phyloP scores from a whole-genome alignment of 2,113 vertebrate species.

The Chaetura pelagica region DNA sequence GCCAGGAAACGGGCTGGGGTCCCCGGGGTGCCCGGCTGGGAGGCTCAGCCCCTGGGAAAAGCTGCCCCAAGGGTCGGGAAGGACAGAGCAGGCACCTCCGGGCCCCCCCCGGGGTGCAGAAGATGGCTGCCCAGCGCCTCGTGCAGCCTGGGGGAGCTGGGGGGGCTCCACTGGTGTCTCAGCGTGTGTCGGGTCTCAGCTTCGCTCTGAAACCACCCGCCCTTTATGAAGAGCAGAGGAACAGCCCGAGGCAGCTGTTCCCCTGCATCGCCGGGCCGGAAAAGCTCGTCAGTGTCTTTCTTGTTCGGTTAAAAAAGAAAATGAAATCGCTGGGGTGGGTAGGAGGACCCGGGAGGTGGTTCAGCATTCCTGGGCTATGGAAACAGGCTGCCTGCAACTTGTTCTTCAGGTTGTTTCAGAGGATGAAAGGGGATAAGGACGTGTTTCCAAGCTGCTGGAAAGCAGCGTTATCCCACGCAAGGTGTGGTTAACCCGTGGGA shows the following conservation, averaged over 20 bases:
- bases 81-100: neutral
- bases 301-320: neutral
- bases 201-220: accelerated
- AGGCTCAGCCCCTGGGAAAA: neutral
- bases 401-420: neutral
- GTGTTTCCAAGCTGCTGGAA: accelerated
- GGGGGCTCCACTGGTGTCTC: neutral
- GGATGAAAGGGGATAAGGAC: neutral
- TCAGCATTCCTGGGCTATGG: accelerated
- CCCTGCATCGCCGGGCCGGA: neutral
- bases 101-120: neutral
- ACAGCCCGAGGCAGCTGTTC: neutral
- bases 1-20: accelerated
- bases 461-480: accelerated
- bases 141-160: accelerated
- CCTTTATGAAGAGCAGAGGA: neutral
- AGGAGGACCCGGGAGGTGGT: neutral
- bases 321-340: neutral
- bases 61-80: neutral
- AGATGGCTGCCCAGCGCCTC: neutral
- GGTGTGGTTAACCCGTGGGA: neutral
- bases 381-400: neutral
- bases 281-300: neutral
- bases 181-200: neutral
- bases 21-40: accelerated